Conservation (phyloP, 1,140 invertebrate species). For the Diachasma alloeum region DNA sequence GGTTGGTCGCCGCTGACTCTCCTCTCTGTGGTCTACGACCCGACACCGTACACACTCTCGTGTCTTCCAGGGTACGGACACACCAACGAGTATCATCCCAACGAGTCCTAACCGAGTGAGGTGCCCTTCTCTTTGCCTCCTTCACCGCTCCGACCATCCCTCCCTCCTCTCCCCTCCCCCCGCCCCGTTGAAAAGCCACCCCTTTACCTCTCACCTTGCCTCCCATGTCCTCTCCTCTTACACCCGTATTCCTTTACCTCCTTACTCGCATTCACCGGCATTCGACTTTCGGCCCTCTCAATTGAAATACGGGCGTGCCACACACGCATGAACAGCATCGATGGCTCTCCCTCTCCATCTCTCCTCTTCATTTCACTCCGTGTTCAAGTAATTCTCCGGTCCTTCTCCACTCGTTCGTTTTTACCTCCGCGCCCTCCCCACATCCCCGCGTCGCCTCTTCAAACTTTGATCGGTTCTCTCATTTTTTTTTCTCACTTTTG, state of each 20-base stretch:
- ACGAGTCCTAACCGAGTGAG: constrained; percentile 10
- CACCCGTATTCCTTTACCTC: constrained; percentile 5
- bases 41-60: constrained; percentile 58
- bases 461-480: constrained; percentile 21
- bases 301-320: constrained; percentile 58
- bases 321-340: constrained; percentile 33
- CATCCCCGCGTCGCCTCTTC: constrained; percentile 33
- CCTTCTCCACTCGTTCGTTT: constrained; percentile 15
- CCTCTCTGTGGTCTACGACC: constrained; percentile 64
- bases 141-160: not conserved
- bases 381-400: not conserved
- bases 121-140: constrained; percentile 10
- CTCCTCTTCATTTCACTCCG: constrained; percentile 23
- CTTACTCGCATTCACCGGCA: constrained; percentile 30
- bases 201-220: not conserved
- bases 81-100: constrained; percentile 48
- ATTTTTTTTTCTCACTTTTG: not conserved
- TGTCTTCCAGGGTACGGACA: constrained; percentile 39
- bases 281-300: constrained; percentile 45
- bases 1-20: constrained; percentile 58
- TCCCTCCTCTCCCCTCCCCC: constrained; percentile 15
- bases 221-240: constrained; percentile 10
- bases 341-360: constrained; percentile 12
- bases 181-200: not conserved
- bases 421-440: constrained; percentile 33